phyloP scores from a whole-genome alignment of 2,797 vertebrate genomes.

The Chelon labrosus region DNA sequence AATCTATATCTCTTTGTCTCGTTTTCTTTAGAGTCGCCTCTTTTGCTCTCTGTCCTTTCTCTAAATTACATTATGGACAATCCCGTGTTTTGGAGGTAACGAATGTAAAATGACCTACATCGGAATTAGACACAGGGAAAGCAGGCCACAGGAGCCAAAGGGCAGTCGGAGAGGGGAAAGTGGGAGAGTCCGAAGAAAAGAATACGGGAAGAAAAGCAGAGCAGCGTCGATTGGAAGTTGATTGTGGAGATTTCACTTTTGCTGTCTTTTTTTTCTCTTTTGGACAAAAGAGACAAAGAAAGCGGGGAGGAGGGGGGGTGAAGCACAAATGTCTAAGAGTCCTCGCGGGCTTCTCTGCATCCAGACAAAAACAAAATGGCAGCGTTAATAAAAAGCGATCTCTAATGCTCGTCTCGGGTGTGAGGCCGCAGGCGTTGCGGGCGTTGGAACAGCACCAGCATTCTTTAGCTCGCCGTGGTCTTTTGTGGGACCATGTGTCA shows the following conservation, averaged over 20 bases:
- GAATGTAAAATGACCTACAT: conserved; percentile 91
- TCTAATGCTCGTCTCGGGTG: conserved; percentile 89
- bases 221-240: conserved; percentile 87
- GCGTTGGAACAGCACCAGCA: conserved; percentile 82
- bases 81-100: conserved; percentile 83
- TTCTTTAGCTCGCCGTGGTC: conserved; percentile 85
- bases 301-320: neutral
- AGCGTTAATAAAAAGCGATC: conserved; percentile 93
- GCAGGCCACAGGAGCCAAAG: conserved; percentile 69
- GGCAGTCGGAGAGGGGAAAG: conserved; percentile 45
- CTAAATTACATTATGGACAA: conserved; percentile 88
- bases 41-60: conserved; percentile 78
- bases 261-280: conserved; percentile 75
- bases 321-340: conserved; percentile 84
- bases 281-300: conserved; percentile 85
- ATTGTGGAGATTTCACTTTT: conserved; percentile 90
- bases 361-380: conserved; percentile 87
- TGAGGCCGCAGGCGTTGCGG: conserved; percentile 91
- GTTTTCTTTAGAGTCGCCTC: conserved; percentile 89
- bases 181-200: conserved; percentile 47
- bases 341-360: conserved; percentile 86
- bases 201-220: conserved; percentile 50
- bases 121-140: conserved; percentile 84
- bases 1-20: conserved; percentile 99
- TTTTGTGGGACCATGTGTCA: conserved; percentile 92